A percentile compares a stretch with the other conserved stretches of the same genome.
Evolutionary conservation across 2,113 vertebrate species (phyloP).

Genomic region (Pluvialis apricaria): DNA sequence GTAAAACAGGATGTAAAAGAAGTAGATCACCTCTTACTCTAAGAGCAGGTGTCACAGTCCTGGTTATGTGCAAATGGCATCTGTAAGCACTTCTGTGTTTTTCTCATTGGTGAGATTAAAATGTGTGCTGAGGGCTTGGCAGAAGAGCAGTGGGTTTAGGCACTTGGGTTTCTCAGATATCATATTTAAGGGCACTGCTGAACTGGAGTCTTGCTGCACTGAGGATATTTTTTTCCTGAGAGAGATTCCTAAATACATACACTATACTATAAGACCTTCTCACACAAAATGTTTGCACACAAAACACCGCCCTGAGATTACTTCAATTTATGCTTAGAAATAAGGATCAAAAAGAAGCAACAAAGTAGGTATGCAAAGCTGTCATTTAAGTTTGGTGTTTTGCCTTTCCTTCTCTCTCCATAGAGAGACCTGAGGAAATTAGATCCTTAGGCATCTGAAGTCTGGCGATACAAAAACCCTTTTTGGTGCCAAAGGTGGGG

Average conservation of each 20-base stretch:
- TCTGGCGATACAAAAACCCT: not conserved
- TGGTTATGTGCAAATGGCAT: not conserved
- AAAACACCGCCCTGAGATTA: not conserved
- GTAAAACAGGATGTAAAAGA: not conserved
- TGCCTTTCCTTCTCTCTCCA: not conserved
- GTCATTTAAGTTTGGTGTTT: not conserved
- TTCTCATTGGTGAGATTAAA: not conserved
- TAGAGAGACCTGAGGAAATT: not conserved
- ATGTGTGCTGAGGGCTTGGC: not conserved
- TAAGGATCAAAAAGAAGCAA: not conserved
- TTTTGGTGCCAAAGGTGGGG: not conserved
- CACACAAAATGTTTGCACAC: not conserved
- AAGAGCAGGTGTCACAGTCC: not conserved
- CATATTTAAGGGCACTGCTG: not conserved
- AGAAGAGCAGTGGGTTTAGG: not conserved
- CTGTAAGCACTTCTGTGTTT: not conserved
- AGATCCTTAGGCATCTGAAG: not conserved
- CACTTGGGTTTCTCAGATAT: not conserved
- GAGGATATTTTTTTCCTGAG: not conserved
- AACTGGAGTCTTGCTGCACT: not conserved
- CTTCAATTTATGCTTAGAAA: not conserved
- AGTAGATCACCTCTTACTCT: not conserved
- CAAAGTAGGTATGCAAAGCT: not conserved
- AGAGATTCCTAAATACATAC: not conserved
- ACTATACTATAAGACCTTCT: not conserved